phyloP scores from a whole-genome alignment of 2,797 vertebrate species.

The Cryptoblepharus egeriae region DNA sequence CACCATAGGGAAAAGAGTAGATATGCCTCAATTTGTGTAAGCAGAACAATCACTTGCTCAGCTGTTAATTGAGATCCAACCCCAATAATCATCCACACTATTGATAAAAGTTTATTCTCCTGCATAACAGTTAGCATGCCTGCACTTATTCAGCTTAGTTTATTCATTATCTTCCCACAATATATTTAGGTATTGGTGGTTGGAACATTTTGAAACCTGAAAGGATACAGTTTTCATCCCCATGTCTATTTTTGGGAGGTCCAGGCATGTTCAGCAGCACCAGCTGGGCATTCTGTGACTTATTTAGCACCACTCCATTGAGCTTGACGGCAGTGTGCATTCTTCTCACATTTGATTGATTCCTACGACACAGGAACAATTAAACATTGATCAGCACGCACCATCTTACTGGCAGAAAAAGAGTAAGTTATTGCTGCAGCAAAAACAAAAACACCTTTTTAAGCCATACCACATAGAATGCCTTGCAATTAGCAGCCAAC shows the following conservation, averaged over 20 bases:
- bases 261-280: conserved; percentile 98
- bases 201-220: neutral
- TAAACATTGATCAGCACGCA: neutral
- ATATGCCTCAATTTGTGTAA: no score
- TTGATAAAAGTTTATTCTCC: neutral
- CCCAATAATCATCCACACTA: neutral
- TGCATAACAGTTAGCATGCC: neutral
- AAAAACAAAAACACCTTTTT: neutral
- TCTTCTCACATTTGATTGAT: conserved; percentile 92
- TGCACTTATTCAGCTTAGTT: neutral
- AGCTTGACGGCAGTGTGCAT: conserved; percentile 90
- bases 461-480: conserved; percentile 19
- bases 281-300: conserved; percentile 92
- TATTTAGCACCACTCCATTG: conserved; percentile 88
- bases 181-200: neutral
- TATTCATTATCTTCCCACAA: neutral
- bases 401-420: neutral
- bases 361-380: conserved; percentile 75
- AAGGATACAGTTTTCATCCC: conserved; percentile 99
- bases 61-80: no score
- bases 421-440: neutral
- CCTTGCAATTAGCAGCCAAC: neutral
- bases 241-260: conserved; percentile 89
- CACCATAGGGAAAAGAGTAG: no score
- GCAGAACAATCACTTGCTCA: no score